phyloP scores from a whole-genome alignment of 2,113 vertebrate genomes.

The Cyanistes caeruleus region DNA sequence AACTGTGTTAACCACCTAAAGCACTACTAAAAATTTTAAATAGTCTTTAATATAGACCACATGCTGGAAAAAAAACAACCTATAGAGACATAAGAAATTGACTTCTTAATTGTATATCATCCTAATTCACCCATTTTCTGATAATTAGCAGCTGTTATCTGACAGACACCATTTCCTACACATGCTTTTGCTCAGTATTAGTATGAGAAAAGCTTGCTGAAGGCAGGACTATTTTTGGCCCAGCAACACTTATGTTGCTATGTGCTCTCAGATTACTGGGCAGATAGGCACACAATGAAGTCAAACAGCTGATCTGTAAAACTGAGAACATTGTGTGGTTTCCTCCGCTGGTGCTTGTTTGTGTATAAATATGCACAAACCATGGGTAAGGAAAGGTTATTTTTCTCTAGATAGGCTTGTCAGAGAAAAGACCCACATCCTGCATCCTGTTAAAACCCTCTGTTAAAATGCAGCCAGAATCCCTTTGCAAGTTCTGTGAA shows the following conservation, averaged over 20 bases:
- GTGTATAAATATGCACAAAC: conserved; percentile 20
- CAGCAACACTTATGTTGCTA: conserved; percentile 58
- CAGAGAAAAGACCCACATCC: conserved; percentile 44
- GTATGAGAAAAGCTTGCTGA: conserved; percentile 66
- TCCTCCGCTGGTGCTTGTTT: conserved; percentile 51
- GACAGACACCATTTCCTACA: conserved; percentile 66
- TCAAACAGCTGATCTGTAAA: conserved; percentile 72
- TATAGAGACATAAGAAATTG: neutral
- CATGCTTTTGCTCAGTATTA: conserved; percentile 60
- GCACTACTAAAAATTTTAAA: neutral
- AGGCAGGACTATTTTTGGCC: conserved; percentile 72
- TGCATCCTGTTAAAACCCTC: conserved; percentile 13
- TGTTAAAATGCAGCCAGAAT: neutral
- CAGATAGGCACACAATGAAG: conserved; percentile 61
- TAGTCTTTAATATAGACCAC: neutral
- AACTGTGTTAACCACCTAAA: neutral
- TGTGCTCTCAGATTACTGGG: conserved; percentile 70
- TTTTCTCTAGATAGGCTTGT: conserved; percentile 25
- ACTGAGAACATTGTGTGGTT: conserved; percentile 48
- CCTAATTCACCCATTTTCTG: conserved; percentile 24
- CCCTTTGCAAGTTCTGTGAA: neutral
- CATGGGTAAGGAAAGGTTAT: conserved; percentile 9
- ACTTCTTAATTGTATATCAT: neutral
- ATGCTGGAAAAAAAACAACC: neutral
- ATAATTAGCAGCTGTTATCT: conserved; percentile 64